Evolutionary conservation across 2,888 invertebrate species (phyloP), one percentile per base, ranked within the genome.

Genomic region (Drosophila macrothrix): DNA sequence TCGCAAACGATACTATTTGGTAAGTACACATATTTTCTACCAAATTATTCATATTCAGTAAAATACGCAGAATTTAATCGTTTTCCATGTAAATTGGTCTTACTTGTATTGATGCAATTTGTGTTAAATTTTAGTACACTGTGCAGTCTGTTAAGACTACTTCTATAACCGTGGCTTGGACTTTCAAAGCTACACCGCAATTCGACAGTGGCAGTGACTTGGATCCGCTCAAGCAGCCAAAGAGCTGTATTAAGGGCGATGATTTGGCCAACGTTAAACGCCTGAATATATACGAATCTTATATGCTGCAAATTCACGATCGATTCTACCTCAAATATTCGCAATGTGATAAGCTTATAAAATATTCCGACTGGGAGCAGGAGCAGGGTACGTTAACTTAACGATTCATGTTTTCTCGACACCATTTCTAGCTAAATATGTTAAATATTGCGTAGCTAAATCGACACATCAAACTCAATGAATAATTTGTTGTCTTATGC

Each of bases 261-360:
- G 97, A 97, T 89, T 94, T 98, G 31, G 96, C 96, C 91, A 96
- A 97, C 87, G 94, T 98, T 60, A 97, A 97, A 92, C 94, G 97
- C 76, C 94, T 98, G 76, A 98, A 97, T 91, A 96, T 97, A 67
- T 97, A 97, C 89, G 97, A 97, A 92, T 96, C 97, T 50, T 97
- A 97, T 92, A 97, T 97, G 80, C 94, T 98, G 82, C 98, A 98
- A 94, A 96, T 98, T 53, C 97, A 97, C 65, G 98, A 98, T 93
- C 95, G 97, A 75, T 97, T 96, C 93, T 96, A 96, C 93, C 96
- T 98, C 91, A 96, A 96, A 67, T 95, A 98, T 82, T 95, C 95
- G 70, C 95, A 96, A 14, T 95, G 95, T 82, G 98, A 98, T 94
- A 94, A 95, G 41, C 95, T 97, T 72, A 92, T 97, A 66, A 96